Conservation (phyloP, 2,113 vertebrate species). For the Thinocorus orbignyianus region DNA sequence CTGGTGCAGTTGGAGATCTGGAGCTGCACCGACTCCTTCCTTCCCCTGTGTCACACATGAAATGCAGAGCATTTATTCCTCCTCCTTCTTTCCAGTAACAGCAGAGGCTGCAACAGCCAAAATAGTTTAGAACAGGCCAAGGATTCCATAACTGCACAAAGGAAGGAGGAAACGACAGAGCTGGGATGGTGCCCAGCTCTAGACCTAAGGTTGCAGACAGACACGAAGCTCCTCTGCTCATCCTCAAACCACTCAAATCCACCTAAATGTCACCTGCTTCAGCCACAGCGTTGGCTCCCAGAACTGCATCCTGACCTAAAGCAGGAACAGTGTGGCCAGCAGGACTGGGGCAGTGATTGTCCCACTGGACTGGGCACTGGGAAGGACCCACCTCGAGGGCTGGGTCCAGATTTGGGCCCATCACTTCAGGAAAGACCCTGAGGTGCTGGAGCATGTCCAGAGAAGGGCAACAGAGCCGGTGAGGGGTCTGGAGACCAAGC, state of each 20-base stretch:
- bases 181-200: neutral
- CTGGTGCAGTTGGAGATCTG: neutral
- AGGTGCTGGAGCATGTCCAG: neutral
- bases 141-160: neutral
- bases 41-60: neutral
- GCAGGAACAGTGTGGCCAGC: neutral
- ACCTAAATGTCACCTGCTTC: rapidly evolving
- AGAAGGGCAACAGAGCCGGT: neutral
- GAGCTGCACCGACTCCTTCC: neutral
- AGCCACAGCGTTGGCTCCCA: rapidly evolving
- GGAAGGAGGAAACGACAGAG: neutral
- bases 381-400: neutral
- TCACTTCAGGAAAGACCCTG: neutral
- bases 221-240: neutral
- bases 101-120: neutral
- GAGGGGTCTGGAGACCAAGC: neutral
- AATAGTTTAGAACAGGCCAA: neutral
- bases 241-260: neutral
- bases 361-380: neutral
- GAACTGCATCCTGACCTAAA: no score
- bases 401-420: neutral
- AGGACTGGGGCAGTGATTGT: neutral
- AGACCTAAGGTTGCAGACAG: neutral
- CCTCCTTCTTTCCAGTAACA: neutral
- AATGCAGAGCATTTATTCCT: neutral